phyloP scores from a whole-genome alignment of 2,888 invertebrate species.

The Zelleria hepariella region DNA sequence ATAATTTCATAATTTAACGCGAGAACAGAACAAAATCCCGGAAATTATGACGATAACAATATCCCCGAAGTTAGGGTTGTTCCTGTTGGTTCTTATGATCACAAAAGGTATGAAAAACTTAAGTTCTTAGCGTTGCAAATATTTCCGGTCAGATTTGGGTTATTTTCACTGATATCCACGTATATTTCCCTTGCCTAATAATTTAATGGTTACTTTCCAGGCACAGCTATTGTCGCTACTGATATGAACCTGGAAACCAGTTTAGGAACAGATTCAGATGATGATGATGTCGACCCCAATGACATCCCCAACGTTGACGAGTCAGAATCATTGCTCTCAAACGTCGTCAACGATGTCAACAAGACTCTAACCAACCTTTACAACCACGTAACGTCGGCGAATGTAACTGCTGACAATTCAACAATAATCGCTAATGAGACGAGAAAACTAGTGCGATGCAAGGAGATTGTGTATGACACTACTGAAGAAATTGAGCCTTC shows the following conservation, averaged over 20 bases:
- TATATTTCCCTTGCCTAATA: background rate
- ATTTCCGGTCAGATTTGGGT: background rate
- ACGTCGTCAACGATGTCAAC: constrained; percentile 60
- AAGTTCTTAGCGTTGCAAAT: too few species aligned
- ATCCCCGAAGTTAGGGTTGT: background rate
- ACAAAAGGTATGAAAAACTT: background rate
- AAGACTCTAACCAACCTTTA: constrained; percentile 57
- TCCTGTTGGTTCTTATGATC: background rate
- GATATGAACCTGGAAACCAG: background rate
- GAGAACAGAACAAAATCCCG: background rate
- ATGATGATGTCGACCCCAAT: constrained; percentile 1
- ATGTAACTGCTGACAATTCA: constrained; percentile 48
- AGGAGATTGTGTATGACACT: constrained; percentile 45
- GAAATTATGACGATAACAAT: background rate
- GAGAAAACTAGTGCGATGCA: constrained; percentile 56
- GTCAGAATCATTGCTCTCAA: constrained; percentile 56
- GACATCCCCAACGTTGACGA: constrained; percentile 59
- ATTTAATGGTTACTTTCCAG: background rate
- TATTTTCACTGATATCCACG: too few species aligned
- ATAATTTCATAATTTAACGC: background rate
- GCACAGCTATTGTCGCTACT: background rate
- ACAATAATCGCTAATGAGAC: constrained; percentile 52
- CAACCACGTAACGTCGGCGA: constrained; percentile 57
- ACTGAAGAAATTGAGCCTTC: constrained; percentile 44
- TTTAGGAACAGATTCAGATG: background rate